A percentile compares a stretch with the other conserved stretches of the same genome.
phyloP scores from a whole-genome alignment of 2,888 invertebrate genomes.

The Catonia carolina region DNA sequence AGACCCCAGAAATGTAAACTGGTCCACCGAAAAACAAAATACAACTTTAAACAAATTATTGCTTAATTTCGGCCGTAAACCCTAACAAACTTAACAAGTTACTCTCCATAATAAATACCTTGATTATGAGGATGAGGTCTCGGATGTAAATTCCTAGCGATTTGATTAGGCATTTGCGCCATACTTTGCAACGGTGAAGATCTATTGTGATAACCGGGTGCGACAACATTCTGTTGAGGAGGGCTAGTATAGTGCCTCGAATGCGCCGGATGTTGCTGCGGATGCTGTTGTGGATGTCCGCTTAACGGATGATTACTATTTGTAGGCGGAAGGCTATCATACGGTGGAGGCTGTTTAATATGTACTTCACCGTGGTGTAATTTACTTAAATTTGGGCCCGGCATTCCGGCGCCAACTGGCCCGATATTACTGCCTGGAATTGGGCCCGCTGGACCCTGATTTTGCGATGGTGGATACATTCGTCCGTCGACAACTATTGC shows the following conservation, averaged over 20 bases:
- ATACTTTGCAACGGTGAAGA: slow-evolving; percentile 22
- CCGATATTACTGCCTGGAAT: too few relatives aligned
- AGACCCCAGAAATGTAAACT: too few relatives aligned
- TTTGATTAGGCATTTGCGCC: slow-evolving; percentile 21
- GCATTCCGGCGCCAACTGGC: background rate
- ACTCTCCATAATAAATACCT: background rate
- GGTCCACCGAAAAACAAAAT: too few relatives aligned
- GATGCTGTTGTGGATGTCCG: background rate
- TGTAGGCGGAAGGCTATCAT: background rate
- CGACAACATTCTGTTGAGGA: slow-evolving; percentile 5
- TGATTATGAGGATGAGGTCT: background rate
- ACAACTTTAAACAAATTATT: too few relatives aligned
- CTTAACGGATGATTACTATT: background rate
- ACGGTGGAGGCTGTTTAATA: background rate
- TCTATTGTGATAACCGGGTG: slow-evolving; percentile 19
- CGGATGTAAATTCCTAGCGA: background rate
- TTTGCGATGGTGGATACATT: slow-evolving; percentile 53
- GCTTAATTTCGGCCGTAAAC: too few relatives aligned
- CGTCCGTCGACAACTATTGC: slow-evolving; percentile 78
- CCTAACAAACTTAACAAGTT: too few relatives aligned
- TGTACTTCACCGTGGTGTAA: background rate
- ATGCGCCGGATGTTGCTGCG: background rate
- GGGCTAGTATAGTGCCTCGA: slow-evolving; percentile 14
- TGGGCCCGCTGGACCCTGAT: background rate
- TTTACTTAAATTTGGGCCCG: background rate